Percentiles rank a stretch among this genome's conserved stretches.
These are phyloP conservation scores for Drosophila aff. DNA, from an alignment of 1,140 invertebrate genomes.

Conservation along the genomic window DNA sequence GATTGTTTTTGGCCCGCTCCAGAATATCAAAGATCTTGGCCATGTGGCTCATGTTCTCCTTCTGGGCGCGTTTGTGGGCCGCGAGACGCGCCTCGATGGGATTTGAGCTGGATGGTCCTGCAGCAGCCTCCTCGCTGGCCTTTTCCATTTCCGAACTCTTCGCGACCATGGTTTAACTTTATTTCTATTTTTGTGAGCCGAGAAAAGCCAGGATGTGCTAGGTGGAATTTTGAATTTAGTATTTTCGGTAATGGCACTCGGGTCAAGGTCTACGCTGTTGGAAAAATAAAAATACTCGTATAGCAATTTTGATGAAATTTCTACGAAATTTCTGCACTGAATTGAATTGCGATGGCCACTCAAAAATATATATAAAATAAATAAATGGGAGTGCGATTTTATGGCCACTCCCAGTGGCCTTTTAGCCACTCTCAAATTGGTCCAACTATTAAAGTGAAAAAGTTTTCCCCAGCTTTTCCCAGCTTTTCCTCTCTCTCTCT, in stretches of 20 bases:
- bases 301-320: background rate
- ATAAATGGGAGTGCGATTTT: constrained; percentile 34
- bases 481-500: background rate
- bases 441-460: constrained; percentile 44
- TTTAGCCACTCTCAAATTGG: constrained; percentile 39
- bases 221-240: background rate
- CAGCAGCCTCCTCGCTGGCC: background rate
- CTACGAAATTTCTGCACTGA: background rate
- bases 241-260: background rate
- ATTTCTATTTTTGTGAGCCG: background rate
- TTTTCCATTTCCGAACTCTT: background rate
- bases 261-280: background rate
- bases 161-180: background rate
- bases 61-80: background rate
- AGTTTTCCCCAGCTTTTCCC: constrained; percentile 8
- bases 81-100: background rate
- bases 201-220: background rate
- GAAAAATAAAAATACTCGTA: background rate
- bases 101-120: background rate
- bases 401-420: constrained; percentile 23
- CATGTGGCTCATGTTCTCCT: constrained; percentile 10
- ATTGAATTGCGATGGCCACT: constrained; percentile 15
- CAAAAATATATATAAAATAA: constrained; percentile 7
- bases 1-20: constrained; percentile 44
- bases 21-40: constrained; percentile 32